These are phyloP conservation scores for Drosophila barbarae DNA, from an alignment of 2,888 invertebrate genomes.

Conservation along the genomic window DNA sequence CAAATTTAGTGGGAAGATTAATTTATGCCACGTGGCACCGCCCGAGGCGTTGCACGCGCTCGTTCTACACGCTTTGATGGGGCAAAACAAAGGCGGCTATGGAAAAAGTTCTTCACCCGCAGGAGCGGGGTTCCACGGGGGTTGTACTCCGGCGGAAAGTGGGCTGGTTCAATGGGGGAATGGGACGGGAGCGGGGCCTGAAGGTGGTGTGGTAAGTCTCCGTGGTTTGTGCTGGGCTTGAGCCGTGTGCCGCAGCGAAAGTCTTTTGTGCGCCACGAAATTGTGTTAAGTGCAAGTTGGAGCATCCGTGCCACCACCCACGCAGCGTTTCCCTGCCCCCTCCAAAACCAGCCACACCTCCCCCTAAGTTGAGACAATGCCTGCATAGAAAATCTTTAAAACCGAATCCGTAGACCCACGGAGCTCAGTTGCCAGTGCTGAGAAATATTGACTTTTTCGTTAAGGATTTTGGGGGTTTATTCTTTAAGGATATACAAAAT, in stretches of 20 bases:
- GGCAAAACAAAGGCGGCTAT: constrained; percentile 55
- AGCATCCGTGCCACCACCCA: constrained; percentile 44
- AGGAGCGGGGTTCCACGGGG: constrained; percentile 13
- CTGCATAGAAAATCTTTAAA: constrained; percentile 66
- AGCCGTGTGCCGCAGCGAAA: constrained; percentile 62
- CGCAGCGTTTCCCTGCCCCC: not conserved
- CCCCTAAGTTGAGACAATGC: constrained; percentile 51
- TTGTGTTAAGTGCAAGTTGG: constrained; percentile 74
- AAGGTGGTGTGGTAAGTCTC: constrained; percentile 20
- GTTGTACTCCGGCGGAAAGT: constrained; percentile 7
- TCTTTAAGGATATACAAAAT: not conserved
- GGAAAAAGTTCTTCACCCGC: constrained; percentile 37
- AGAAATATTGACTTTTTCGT: not conserved
- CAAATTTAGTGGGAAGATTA: constrained; percentile 63
- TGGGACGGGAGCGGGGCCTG: not conserved
- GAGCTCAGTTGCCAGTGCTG: constrained; percentile 3
- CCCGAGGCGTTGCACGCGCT: constrained; percentile 55
- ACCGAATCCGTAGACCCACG: constrained; percentile 20
- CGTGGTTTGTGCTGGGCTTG: constrained; percentile 15
- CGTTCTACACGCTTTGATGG: constrained; percentile 56
- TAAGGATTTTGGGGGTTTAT: not conserved
- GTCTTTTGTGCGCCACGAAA: constrained; percentile 69
- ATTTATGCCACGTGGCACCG: constrained; percentile 69
- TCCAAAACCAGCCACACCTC: constrained; percentile 8
- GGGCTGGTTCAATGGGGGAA: not conserved